Conservation (phyloP, 2,113 vertebrate genomes). For the Delphinapterus leucas region DNA sequence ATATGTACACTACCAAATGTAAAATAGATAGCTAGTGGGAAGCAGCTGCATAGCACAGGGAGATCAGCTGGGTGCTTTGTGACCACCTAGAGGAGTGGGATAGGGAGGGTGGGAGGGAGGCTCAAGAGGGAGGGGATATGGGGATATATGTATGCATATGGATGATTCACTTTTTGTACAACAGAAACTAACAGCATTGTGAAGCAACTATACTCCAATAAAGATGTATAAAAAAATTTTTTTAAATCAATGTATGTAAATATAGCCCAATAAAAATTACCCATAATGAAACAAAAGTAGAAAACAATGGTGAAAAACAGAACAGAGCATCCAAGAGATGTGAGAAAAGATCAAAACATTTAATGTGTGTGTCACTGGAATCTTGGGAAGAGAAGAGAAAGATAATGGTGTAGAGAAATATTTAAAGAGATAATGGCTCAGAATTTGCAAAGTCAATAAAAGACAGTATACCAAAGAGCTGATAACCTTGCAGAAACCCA, state of each 20-base stretch:
- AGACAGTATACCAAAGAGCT: neutral
- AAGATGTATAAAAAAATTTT: too few species aligned
- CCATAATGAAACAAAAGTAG: neutral
- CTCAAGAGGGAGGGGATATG: too few species aligned
- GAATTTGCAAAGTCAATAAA: neutral
- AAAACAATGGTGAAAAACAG: neutral
- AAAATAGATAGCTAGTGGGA: too few species aligned
- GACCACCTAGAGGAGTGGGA: too few species aligned
- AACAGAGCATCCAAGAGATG: neutral
- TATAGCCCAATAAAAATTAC: neutral
- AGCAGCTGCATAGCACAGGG: too few species aligned
- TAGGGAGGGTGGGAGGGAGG: too few species aligned
- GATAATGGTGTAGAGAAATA: neutral
- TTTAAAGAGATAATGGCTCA: neutral
- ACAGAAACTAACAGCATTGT: too few species aligned
- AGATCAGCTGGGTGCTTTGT: too few species aligned
- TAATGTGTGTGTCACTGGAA: neutral
- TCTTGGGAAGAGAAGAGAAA: neutral
- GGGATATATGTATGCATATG: too few species aligned
- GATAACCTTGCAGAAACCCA: neutral
- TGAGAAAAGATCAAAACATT: neutral
- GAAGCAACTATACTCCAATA: too few species aligned
- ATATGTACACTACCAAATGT: too few species aligned
- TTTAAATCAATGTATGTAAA: neutral
- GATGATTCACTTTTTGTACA: too few species aligned